Percentiles rank a stretch among this genome's conserved stretches.
These are phyloP conservation scores for Xestia c-nigrum DNA, from an alignment of 2,888 invertebrate genomes.

Conservation along the genomic window DNA sequence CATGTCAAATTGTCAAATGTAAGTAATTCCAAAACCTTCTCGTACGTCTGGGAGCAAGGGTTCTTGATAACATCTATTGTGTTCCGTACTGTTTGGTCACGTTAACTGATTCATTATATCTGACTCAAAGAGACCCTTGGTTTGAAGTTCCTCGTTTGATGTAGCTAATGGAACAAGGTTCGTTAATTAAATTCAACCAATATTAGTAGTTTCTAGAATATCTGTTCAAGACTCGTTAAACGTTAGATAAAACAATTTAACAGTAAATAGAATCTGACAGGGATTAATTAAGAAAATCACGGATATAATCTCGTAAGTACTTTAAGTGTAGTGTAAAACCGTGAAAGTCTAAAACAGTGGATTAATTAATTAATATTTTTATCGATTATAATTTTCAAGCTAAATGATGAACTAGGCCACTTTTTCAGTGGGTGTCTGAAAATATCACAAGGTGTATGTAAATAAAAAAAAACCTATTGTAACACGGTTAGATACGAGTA, in stretches of 20 bases:
- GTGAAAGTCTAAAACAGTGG: too few species aligned
- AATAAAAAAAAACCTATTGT: background rate
- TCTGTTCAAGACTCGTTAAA: background rate
- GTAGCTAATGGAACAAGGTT: conserved; percentile 38
- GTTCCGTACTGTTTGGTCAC: conserved; percentile 35
- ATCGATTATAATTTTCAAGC: background rate
- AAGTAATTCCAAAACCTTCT: conserved; percentile 32
- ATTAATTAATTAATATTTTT: background rate
- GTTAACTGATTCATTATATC: conserved; percentile 64
- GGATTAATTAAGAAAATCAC: too few species aligned
- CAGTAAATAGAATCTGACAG: background rate
- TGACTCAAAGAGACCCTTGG: conserved; percentile 52
- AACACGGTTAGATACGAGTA: background rate
- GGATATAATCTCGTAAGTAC: too few species aligned
- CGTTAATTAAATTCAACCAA: conserved; percentile 33
- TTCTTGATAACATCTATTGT: conserved; percentile 54
- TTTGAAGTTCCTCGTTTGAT: conserved; percentile 54
- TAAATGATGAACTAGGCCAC: background rate
- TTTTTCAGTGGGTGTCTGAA: background rate
- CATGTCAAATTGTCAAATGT: conserved; percentile 47
- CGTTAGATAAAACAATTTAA: conserved; percentile 9
- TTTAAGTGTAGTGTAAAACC: too few species aligned
- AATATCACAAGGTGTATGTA: background rate
- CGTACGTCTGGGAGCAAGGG: conserved; percentile 33
- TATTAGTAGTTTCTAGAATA: conserved; percentile 14